These are phyloP conservation scores for Diabrotica undecimpunctata DNA, from an alignment of 1,140 invertebrate species.

Conservation along the genomic window DNA sequence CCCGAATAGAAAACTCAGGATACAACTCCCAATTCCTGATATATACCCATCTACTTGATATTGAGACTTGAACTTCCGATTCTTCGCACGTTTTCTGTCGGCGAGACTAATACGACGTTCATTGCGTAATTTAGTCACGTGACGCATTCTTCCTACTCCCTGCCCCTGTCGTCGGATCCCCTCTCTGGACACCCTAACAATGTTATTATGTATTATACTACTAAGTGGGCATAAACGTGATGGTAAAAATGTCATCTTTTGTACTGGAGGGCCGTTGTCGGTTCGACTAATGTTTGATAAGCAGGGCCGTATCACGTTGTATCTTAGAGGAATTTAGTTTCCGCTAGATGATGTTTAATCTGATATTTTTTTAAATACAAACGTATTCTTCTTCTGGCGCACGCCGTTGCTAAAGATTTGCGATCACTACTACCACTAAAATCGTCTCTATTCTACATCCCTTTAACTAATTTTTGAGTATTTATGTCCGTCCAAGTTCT, in stretches of 20 bases:
- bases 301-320: too few species aligned
- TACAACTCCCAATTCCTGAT: not conserved
- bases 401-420: too few species aligned
- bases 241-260: constrained; percentile 29
- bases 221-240: constrained; percentile 38
- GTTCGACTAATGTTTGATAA: not conserved
- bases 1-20: not conserved
- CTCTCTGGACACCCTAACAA: constrained; percentile 25
- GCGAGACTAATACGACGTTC: constrained; percentile 37
- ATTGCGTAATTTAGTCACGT: constrained; percentile 41
- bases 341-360: too few species aligned
- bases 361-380: too few species aligned
- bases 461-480: too few species aligned
- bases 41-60: not conserved
- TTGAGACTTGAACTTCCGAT: constrained; percentile 23
- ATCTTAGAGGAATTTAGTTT: too few species aligned
- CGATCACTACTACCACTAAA: too few species aligned
- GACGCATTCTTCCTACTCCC: constrained; percentile 35
- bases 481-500: too few species aligned
- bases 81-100: constrained; percentile 33
- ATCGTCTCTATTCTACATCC: too few species aligned
- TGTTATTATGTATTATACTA: constrained; percentile 40
- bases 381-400: too few species aligned
- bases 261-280: constrained; percentile 3
- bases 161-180: constrained; percentile 7